These are phyloP conservation scores for Pycnonotus jocosus DNA, from an alignment of 2,113 vertebrate genomes.

Conservation along the genomic window DNA sequence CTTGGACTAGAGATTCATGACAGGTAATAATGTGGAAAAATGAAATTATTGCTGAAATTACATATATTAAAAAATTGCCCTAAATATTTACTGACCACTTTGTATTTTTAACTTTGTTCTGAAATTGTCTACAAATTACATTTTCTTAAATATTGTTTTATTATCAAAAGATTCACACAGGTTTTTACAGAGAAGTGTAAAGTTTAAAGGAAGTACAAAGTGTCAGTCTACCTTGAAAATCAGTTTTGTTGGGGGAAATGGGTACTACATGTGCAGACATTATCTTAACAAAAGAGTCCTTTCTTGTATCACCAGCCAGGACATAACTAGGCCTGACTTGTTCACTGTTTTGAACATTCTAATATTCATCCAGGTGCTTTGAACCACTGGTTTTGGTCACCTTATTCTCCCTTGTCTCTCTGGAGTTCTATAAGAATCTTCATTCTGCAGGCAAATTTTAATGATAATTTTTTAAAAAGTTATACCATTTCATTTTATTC, in stretches of 20 bases:
- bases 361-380: not conserved
- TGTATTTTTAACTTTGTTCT: not conserved
- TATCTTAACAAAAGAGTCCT: not conserved
- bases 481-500: not conserved
- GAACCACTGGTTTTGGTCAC: not conserved
- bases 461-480: not conserved
- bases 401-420: not conserved
- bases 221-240: not conserved
- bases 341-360: not conserved
- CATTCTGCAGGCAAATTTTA: not conserved
- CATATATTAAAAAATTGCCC: not conserved
- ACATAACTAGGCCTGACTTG: not conserved
- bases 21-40: not conserved
- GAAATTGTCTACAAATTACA: not conserved
- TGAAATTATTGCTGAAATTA: not conserved
- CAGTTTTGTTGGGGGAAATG: not conserved
- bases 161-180: not conserved
- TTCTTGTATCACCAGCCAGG: not conserved
- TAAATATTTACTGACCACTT: not conserved
- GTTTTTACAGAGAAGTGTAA: not conserved
- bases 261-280: accelerated
- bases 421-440: not conserved
- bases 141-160: not conserved
- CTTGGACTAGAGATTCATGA: not conserved
- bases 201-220: not conserved